Conservation (phyloP, 2,113 vertebrate genomes). For the Lathamus discolor region DNA sequence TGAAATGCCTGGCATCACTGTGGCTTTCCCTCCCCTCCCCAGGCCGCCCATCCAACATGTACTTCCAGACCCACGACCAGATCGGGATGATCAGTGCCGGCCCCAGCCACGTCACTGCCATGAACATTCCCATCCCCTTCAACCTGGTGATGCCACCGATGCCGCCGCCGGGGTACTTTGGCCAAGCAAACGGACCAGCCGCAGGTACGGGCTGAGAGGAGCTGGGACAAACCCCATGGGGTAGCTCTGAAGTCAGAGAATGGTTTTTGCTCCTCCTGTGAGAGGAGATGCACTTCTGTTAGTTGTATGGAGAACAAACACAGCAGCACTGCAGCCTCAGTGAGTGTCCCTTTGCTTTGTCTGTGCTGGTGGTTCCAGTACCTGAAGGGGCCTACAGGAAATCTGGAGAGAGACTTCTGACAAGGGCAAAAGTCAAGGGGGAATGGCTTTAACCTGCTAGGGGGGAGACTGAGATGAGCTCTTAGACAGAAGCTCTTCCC, state of each 20-base stretch:
- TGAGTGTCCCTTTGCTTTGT: accelerated
- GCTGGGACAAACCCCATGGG: accelerated
- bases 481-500: not conserved
- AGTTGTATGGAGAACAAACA: not conserved
- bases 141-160: constrained; percentile 98
- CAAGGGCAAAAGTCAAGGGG: not conserved
- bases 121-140: constrained; percentile 98
- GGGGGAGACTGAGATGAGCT: not conserved
- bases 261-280: not conserved
- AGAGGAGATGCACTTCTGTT: not conserved
- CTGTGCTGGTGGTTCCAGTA: not conserved
- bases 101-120: constrained; percentile 88
- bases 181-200: constrained; percentile 90
- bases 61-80: constrained; percentile 99
- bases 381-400: not conserved
- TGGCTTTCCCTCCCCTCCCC: not conserved
- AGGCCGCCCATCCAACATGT: constrained; percentile 95
- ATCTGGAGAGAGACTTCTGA: not conserved
- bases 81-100: constrained; percentile 96
- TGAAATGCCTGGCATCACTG: accelerated
- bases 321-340: not conserved
- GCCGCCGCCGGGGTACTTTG: constrained; percentile 92
- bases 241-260: too few relatives aligned
- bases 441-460: not conserved
- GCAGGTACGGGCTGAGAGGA: constrained; percentile 72